These are phyloP conservation scores for Caenorhabditis uteleia DNA, from an alignment of 2,888 invertebrate genomes.

Conservation along the genomic window DNA sequence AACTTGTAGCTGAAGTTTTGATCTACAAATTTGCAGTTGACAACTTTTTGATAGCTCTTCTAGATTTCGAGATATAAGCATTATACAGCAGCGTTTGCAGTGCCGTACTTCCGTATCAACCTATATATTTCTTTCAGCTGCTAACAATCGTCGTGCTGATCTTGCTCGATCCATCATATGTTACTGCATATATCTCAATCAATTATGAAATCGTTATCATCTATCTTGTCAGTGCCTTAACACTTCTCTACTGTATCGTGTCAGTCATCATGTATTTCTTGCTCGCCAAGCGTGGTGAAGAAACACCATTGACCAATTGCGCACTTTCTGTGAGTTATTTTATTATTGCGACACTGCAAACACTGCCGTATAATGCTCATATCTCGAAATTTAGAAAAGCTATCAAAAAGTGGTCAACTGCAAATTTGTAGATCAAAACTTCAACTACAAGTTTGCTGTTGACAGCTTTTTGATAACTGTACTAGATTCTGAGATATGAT, in stretches of 20 bases:
- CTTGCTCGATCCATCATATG: slow-evolving; percentile 65
- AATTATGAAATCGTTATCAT: slow-evolving; percentile 66
- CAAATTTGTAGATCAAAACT: too few relatives aligned
- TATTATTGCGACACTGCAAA: background rate
- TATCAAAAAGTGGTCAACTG: too few relatives aligned
- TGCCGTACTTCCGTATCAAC: background rate
- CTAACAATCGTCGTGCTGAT: slow-evolving; percentile 60
- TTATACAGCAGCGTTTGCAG: too few relatives aligned
- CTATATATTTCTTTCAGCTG: slow-evolving; percentile 42
- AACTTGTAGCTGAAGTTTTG: too few relatives aligned
- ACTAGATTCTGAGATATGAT: too few relatives aligned
- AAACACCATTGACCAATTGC: slow-evolving; percentile 62
- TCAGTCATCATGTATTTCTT: slow-evolving; percentile 63
- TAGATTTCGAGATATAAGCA: too few relatives aligned
- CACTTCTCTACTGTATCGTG: slow-evolving; percentile 67
- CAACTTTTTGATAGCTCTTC: too few relatives aligned
- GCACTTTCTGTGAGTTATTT: slow-evolving; percentile 57
- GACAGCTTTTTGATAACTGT: too few relatives aligned
- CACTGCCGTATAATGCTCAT: too few relatives aligned
- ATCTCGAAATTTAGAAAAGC: too few relatives aligned
- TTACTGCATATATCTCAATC: slow-evolving; percentile 67
- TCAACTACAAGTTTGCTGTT: too few relatives aligned
- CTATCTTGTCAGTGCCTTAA: slow-evolving; percentile 60
- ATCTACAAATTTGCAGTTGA: too few relatives aligned
- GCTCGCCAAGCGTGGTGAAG: slow-evolving; percentile 54